These are phyloP conservation scores for Acanthopagrus latus DNA, from an alignment of 2,797 vertebrate genomes.

Conservation along the genomic window DNA sequence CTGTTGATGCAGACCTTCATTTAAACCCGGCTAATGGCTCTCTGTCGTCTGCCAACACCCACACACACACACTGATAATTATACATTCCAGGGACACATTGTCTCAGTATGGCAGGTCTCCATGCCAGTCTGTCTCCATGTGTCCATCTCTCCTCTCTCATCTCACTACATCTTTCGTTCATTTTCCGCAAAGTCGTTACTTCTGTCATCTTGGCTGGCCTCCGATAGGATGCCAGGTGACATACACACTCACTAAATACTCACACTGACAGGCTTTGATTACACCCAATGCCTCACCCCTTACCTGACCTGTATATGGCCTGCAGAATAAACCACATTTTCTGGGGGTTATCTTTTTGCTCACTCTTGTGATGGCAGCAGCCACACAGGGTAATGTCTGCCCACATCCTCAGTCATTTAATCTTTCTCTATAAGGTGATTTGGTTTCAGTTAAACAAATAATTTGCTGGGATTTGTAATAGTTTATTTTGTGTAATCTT, in stretches of 20 bases:
- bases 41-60: constrained; percentile 53
- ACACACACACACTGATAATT: constrained; percentile 66
- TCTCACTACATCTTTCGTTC: constrained; percentile 23
- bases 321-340: constrained; percentile 1
- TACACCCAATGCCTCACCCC: background rate
- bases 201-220: constrained; percentile 20
- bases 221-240: constrained; percentile 1
- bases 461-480: too few relatives aligned
- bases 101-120: constrained; percentile 52
- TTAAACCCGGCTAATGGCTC: constrained; percentile 72
- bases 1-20: constrained; percentile 75
- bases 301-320: constrained; percentile 1
- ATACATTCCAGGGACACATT: constrained; percentile 79
- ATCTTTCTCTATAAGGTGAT: too few relatives aligned
- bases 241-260: background rate
- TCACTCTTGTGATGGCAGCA: background rate
- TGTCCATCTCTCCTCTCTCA: constrained; percentile 19
- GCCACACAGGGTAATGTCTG: too few relatives aligned
- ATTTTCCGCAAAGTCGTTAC: constrained; percentile 43
- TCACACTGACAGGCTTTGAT: background rate
- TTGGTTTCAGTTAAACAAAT: too few relatives aligned
- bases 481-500: too few relatives aligned
- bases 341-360: background rate
- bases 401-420: too few relatives aligned
- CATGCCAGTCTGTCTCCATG: constrained; percentile 47